Evolutionary conservation across 2,113 vertebrate species (phyloP).

Genomic region (Aegotheles bennettii): DNA sequence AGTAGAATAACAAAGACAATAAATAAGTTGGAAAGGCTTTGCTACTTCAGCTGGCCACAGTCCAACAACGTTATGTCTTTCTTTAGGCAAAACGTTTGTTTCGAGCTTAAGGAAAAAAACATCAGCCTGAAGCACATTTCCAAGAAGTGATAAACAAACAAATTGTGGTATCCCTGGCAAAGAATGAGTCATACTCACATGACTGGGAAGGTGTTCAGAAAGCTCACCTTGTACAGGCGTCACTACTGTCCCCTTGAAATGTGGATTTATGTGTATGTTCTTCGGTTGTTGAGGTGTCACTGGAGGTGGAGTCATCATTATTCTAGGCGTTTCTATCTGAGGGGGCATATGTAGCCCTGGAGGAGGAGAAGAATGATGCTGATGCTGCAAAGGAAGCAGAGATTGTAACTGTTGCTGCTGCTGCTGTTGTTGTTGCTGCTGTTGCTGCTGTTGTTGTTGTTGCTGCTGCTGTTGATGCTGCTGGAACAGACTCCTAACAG

Average conservation of each 20-base stretch:
- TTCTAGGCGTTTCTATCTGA: slow-evolving; percentile 81
- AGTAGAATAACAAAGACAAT: not conserved
- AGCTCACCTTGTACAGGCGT: slow-evolving; percentile 88
- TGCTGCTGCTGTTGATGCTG: slow-evolving; percentile 73
- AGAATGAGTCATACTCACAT: not conserved
- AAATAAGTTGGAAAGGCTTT: not conserved
- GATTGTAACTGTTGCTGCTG: slow-evolving; percentile 84
- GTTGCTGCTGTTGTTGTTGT: slow-evolving; percentile 79
- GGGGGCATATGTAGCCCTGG: slow-evolving; percentile 77
- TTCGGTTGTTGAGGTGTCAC: slow-evolving; percentile 85
- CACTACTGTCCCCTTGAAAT: slow-evolving; percentile 91
- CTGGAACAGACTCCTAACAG: slow-evolving; percentile 85
- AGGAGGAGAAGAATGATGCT: slow-evolving; percentile 81
- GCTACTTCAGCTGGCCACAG: not conserved
- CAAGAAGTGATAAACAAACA: not conserved
- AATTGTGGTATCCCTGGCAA: not conserved
- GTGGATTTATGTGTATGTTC: slow-evolving; percentile 98
- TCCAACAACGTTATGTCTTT: not conserved
- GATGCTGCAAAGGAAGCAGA: slow-evolving; percentile 86
- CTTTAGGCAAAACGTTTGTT: slow-evolving; percentile 20
- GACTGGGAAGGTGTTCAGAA: not conserved
- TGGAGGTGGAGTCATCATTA: slow-evolving; percentile 83
- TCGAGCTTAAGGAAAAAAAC: not conserved
- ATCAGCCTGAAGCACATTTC: not conserved
- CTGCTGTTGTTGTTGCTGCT: slow-evolving; percentile 65